Base-by-base conservation (phyloP, 2,113 vertebrate genomes). In the Nesospiza acunhae region DNA sequence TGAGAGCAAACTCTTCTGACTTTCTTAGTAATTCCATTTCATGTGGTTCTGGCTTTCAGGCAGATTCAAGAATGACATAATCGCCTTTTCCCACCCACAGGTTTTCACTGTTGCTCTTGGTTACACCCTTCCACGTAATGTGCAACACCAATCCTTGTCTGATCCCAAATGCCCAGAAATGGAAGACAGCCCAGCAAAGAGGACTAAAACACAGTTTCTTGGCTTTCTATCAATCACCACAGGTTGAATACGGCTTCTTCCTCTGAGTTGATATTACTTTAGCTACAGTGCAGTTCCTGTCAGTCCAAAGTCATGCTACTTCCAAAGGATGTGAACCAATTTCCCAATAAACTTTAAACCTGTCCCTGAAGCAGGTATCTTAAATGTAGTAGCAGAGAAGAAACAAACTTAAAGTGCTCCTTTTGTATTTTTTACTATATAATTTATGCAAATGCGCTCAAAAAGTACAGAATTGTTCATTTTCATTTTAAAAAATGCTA, bases 11-110 rank as follows among this genome's bases (percentile, higher is more conserved):
- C 62, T 62, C 42, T 86, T 84, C 58, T 91, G 69, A 77, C 39
- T 96, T 91, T 90, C 77, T 92, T 80, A 67, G 74, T 70, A 90
- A 96, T 74, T 95, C 49, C 55, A 80, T 77, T 86, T 94, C 87
- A 90, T 79, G 85, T 76, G 80, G 93, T 87, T 92, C 88, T 92
- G 90, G 83, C 90, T 94, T 95, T 87, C 80, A 47, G 80, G 60
- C 75, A 90, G 64, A 84, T 70, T 94, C 83, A 87, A 68, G 79
- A 92, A 90, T 94, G 88, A 97, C 92, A 93, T 47, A 69, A 90
- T 73, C 3, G 0, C 50, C 84, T 90, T 89, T 84, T 91, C 69
- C 92, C 59, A 82, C 92, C 80, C 94, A 82, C 72, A 87, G 79
- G 62, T 82, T 93, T 89, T 93, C 79, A 68, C 44, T 75, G 55